phyloP scores from a whole-genome alignment of 1,140 invertebrate species.

The Tetramorium simillimum region DNA sequence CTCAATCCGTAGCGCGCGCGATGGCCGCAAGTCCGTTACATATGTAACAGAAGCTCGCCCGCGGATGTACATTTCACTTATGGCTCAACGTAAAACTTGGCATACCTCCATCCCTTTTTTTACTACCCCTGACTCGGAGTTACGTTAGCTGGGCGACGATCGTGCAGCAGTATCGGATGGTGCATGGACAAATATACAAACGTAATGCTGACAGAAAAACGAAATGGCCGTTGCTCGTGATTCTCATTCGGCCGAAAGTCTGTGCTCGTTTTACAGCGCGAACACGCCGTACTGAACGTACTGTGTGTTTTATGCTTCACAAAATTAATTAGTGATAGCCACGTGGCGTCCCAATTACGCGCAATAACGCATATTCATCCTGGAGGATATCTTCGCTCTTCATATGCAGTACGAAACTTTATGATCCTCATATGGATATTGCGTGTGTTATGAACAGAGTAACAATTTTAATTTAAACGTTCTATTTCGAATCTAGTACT shows the following conservation, averaged over 20 bases:
- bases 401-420: not conserved
- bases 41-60: constrained; percentile 65
- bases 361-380: not conserved
- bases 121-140: constrained; percentile 49
- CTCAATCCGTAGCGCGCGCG: constrained; percentile 2
- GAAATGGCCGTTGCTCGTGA: constrained; percentile 33
- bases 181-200: not conserved
- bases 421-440: not conserved
- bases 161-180: not conserved
- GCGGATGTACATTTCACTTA: constrained; percentile 74
- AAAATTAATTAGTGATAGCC: constrained; percentile 46
- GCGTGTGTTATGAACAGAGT: not conserved
- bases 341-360: not conserved
- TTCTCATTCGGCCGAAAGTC: constrained; percentile 23
- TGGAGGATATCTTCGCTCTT: not conserved
- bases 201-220: constrained; percentile 25
- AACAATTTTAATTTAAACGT: not conserved
- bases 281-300: not conserved
- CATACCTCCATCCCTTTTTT: constrained; percentile 57
- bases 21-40: constrained; percentile 65
- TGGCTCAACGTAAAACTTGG: constrained; percentile 65
- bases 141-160: not conserved
- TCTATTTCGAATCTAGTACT: not conserved
- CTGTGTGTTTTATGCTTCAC: not conserved
- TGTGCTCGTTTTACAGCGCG: not conserved